phyloP scores from a whole-genome alignment of 2,888 invertebrate genomes.

The Drosophila lacicola region DNA sequence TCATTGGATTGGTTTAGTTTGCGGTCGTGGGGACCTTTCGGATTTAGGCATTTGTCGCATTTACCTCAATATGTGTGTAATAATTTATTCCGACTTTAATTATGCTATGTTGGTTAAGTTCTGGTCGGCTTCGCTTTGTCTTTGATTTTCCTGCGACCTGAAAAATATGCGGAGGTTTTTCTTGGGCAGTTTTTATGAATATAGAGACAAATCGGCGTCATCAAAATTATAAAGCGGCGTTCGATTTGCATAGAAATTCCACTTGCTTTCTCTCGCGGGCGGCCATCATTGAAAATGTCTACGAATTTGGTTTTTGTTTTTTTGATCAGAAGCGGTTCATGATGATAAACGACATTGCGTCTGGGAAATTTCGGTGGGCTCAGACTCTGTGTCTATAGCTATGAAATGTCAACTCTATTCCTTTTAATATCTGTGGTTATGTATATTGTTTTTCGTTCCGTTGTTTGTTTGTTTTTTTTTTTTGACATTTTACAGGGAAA shows the following conservation, averaged over 20 bases:
- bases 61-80: conserved; percentile 65
- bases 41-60: conserved; percentile 60
- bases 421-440: neutral
- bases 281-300: conserved; percentile 24
- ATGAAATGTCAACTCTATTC: neutral
- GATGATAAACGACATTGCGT: conserved; percentile 61
- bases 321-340: conserved; percentile 19
- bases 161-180: conserved; percentile 35
- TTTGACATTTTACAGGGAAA: conserved; percentile 29
- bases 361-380: conserved; percentile 32
- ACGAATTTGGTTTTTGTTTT: conserved; percentile 7
- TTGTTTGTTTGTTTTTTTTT: neutral
- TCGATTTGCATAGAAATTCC: conserved; percentile 70
- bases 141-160: conserved; percentile 40
- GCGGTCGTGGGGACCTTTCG: conserved; percentile 4
- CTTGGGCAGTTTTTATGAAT: conserved; percentile 66
- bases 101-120: conserved; percentile 58
- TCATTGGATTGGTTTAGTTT: conserved; percentile 30
- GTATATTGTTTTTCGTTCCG: neutral
- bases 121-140: conserved; percentile 46
- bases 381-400: conserved; percentile 61
- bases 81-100: conserved; percentile 80
- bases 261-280: conserved; percentile 54
- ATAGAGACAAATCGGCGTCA: conserved; percentile 84
- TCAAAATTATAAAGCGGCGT: conserved; percentile 77